Evolutionary conservation across 2,113 vertebrate species (phyloP).

Genomic region (Gavialis gangeticus): DNA sequence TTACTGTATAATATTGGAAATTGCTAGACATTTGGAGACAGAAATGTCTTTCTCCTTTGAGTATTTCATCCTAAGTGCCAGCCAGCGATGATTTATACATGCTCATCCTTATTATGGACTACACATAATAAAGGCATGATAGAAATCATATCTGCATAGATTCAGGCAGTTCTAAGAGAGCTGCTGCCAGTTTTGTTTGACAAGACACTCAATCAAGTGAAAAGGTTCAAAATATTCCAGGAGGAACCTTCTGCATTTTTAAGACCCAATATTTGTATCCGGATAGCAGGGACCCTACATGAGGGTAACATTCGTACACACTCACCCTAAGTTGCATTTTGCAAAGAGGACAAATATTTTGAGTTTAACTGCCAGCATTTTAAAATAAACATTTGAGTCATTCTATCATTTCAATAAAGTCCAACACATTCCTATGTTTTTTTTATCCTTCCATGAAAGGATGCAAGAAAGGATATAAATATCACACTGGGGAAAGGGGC

Average conservation of each 20-base stretch:
- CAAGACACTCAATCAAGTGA: constrained; percentile 84
- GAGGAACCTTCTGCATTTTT: constrained; percentile 74
- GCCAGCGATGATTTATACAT: constrained; percentile 82
- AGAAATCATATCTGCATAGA: constrained; percentile 86
- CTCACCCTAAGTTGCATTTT: constrained; percentile 61
- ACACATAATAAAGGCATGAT: constrained; percentile 86
- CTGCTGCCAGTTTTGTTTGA: constrained; percentile 85
- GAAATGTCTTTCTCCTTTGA: constrained; percentile 83
- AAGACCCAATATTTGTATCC: constrained; percentile 72
- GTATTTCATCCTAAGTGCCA: constrained; percentile 83
- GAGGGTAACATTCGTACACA: constrained; percentile 60
- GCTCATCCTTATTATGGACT: constrained; percentile 84
- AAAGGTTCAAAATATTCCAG: constrained; percentile 83
- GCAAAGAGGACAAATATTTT: constrained; percentile 55
- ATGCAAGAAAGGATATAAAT: not conserved
- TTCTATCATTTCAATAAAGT: constrained; percentile 46
- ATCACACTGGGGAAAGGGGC: not conserved
- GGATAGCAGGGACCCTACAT: constrained; percentile 74
- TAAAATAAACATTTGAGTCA: constrained; percentile 40
- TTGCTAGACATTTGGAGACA: constrained; percentile 79
- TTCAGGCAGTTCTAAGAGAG: constrained; percentile 84
- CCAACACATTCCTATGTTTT: not conserved
- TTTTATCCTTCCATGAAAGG: not conserved
- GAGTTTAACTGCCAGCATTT: not conserved
- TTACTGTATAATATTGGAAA: constrained; percentile 78